A percentile compares a stretch with the other conserved stretches of the same genome.
Conservation (phyloP, 2,797 vertebrate genomes). For the Hoplostethus atlanticus region DNA sequence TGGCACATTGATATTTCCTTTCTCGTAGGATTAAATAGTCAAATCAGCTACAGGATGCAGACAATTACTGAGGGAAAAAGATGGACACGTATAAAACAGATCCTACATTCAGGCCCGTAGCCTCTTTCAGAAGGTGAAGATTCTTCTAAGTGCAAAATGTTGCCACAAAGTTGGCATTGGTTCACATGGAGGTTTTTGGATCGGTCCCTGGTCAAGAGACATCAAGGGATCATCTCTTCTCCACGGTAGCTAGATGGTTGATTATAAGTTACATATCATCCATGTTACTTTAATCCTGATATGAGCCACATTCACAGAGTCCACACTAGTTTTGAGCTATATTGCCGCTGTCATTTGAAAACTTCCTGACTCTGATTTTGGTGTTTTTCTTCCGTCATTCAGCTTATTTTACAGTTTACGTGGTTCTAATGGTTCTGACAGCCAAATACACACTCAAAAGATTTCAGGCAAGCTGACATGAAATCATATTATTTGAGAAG, state of each 20-base stretch:
- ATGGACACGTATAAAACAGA: slow-evolving; percentile 21
- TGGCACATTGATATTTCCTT: slow-evolving; percentile 68
- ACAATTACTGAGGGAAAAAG: slow-evolving; percentile 36
- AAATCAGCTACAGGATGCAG: slow-evolving; percentile 38
- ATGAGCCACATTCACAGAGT: background rate
- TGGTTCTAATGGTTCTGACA: too few relatives aligned
- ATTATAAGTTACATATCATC: background rate
- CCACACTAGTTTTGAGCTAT: background rate
- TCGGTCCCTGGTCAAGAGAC: slow-evolving; percentile 30
- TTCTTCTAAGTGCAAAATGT: slow-evolving; percentile 73
- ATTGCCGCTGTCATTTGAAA: too few relatives aligned
- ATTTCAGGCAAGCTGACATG: too few relatives aligned
- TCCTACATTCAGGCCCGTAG: slow-evolving; percentile 62
- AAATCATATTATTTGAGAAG: too few relatives aligned
- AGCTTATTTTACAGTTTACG: too few relatives aligned
- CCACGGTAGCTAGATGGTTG: background rate
- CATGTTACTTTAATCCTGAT: background rate
- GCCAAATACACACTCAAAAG: too few relatives aligned
- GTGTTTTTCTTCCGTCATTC: too few relatives aligned
- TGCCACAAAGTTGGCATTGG: slow-evolving; percentile 30
- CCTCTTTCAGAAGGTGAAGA: slow-evolving; percentile 43
- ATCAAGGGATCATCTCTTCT: background rate
- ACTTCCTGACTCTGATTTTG: too few relatives aligned
- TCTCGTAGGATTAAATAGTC: slow-evolving; percentile 52
- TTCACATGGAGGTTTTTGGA: slow-evolving; percentile 38